These are phyloP conservation scores for Dastarcus helophoroides DNA, from an alignment of 2,888 invertebrate genomes.

Conservation along the genomic window DNA sequence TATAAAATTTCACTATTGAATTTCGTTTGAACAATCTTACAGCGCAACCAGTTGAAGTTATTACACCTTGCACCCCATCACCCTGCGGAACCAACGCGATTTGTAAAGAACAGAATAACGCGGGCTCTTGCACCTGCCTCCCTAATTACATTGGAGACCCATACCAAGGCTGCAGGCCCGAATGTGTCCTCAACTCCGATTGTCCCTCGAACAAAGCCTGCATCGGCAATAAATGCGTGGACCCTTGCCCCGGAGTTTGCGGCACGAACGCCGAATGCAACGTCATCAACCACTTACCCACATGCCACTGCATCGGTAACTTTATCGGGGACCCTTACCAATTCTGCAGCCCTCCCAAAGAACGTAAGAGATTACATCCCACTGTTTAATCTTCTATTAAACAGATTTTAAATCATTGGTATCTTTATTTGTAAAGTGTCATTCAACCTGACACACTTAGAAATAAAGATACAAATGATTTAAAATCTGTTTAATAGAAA, in stretches of 20 bases:
- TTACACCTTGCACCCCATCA: constrained; percentile 53
- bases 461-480: too few relatives aligned
- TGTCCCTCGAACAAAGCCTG: constrained; percentile 61
- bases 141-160: constrained; percentile 66
- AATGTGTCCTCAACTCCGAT: constrained; percentile 60
- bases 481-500: too few relatives aligned
- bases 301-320: constrained; percentile 56
- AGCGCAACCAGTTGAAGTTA: constrained; percentile 28
- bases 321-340: constrained; percentile 47
- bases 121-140: constrained; percentile 60
- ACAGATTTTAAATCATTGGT: too few relatives aligned
- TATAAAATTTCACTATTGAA: too few relatives aligned
- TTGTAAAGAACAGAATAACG: constrained; percentile 53
- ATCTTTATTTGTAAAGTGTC: constrained; percentile 49
- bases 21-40: too few relatives aligned
- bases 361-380: constrained; percentile 47
- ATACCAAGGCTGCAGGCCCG: constrained; percentile 63
- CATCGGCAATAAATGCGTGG: constrained; percentile 58
- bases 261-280: constrained; percentile 64
- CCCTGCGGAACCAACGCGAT: constrained; percentile 70
- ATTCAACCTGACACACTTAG: too few relatives aligned
- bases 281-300: constrained; percentile 61
- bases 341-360: constrained; percentile 21
- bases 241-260: constrained; percentile 71
- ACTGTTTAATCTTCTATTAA: constrained; percentile 3